Evolutionary conservation across 2,888 invertebrate species (phyloP).

Genomic region (Clanis bilineata): DNA sequence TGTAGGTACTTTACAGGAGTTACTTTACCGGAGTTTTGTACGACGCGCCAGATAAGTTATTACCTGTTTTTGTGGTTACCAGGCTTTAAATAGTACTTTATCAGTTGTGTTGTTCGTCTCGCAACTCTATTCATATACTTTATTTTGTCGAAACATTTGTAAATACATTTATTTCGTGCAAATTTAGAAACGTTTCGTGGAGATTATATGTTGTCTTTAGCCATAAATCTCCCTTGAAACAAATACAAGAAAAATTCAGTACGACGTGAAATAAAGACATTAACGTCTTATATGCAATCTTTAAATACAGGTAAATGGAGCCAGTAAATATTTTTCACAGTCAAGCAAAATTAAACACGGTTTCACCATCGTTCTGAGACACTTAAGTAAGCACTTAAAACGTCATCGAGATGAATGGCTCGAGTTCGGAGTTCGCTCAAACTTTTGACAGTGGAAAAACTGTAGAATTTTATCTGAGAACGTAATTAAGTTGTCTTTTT

Average conservation of each 20-base stretch:
- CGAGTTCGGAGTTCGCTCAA: slow-evolving; percentile 47
- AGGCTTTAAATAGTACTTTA: no score
- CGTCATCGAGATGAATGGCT: slow-evolving; percentile 63
- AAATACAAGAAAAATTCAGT: neutral
- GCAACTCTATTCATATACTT: no score
- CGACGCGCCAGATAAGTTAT: no score
- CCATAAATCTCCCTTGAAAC: no score
- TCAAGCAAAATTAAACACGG: slow-evolving; percentile 46
- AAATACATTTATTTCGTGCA: no score
- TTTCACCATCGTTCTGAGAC: slow-evolving; percentile 37
- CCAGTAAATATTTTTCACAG: slow-evolving; percentile 20
- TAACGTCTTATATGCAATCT: neutral
- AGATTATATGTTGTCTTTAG: no score
- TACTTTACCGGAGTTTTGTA: no score
- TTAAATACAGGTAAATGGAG: slow-evolving; percentile 19
- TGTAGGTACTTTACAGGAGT: no score
- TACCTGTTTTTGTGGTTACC: no score
- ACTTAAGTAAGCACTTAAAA: slow-evolving; percentile 67
- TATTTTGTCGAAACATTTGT: no score
- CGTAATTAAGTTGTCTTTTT: slow-evolving; percentile 33
- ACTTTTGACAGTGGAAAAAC: slow-evolving; percentile 51
- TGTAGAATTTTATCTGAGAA: slow-evolving; percentile 40
- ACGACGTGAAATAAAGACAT: neutral
- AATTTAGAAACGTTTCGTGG: no score
- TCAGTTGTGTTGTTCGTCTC: no score